Evolutionary conservation across 2,797 vertebrate genomes (phyloP).

Genomic region (Helarctos malayanus): DNA sequence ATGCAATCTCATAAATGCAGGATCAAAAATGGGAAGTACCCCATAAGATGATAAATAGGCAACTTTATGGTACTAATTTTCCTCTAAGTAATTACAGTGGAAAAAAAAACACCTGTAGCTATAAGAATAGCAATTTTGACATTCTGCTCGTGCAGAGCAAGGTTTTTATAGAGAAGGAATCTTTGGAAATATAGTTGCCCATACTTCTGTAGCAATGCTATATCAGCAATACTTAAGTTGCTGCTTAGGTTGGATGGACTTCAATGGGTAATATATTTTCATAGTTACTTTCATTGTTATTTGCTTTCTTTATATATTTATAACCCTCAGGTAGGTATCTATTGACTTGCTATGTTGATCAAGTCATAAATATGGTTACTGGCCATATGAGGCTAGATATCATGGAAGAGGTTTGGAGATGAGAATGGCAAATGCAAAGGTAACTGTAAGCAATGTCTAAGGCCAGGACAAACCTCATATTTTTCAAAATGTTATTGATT

Average conservation of each 20-base stretch:
- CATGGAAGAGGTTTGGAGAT: too few relatives aligned
- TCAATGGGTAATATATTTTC: slow-evolving; percentile 45
- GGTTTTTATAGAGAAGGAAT: slow-evolving; percentile 48
- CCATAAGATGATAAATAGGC: slow-evolving; percentile 84
- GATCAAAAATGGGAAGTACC: slow-evolving; percentile 85
- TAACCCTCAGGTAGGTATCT: slow-evolving; percentile 62
- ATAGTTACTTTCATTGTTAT: slow-evolving; percentile 6
- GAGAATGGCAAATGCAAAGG: too few relatives aligned
- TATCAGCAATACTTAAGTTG: not conserved
- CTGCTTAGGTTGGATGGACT: slow-evolving; percentile 46
- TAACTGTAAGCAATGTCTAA: too few relatives aligned
- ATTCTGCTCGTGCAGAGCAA: slow-evolving; percentile 62
- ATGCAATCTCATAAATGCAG: slow-evolving; percentile 86
- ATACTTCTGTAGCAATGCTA: not conserved
- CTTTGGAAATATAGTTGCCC: not conserved
- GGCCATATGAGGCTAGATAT: too few relatives aligned
- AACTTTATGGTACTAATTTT: slow-evolving; percentile 84
- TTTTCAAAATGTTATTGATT: too few relatives aligned
- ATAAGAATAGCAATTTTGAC: slow-evolving; percentile 74
- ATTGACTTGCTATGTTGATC: slow-evolving; percentile 74
- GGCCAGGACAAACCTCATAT: too few relatives aligned
- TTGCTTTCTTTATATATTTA: slow-evolving; percentile 46
- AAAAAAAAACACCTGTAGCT: slow-evolving; percentile 59
- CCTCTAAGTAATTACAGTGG: slow-evolving; percentile 71
- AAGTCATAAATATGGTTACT: slow-evolving; percentile 57